Base-by-base conservation (phyloP, 2,888 invertebrate species). In the Zaprionus bogoriensis region DNA sequence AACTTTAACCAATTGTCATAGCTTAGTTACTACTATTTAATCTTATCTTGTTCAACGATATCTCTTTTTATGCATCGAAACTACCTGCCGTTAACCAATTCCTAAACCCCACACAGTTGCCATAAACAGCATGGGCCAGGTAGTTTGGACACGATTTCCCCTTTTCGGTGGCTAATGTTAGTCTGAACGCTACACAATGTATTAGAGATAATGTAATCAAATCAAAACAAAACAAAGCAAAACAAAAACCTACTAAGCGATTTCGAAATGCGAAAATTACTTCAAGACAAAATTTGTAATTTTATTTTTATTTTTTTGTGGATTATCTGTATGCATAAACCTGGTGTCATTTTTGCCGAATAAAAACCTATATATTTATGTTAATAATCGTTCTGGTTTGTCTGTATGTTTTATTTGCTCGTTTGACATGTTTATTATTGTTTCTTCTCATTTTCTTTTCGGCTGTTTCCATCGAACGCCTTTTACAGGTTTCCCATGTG, bases 401-500 rank as follows among this genome's bases (percentile, higher is more conserved):
- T 19, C 30, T 62, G 30, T 27, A 64, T 66, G 59, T 58, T 66
- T 64, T 44, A 47, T 46, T 44, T 50, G 48, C 17, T 1, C n/a
- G 22, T 58, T 62, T 27, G 30, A 28, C 48, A 45, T 69, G 59
- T 48, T 57, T 63, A 50, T 67, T 41, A 50, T 67, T 48, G 55
- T 47, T 67, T 57, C 57, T 60, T 45, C 50, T 45, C 67, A 60
- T 60, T 45, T 52, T 45, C 67, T 61, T 74, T 81, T 70, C 75
- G 51, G 71, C 60, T 59, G 64, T 64, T 76, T 39, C 44, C 22
- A 60, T 54, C 51, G 44, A 80, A 79, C 81, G 51, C 74, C 78
- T 74, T 77, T 87, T 87, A 59, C 88, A 90, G 90, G 88, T 72
- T 90, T 89, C 73, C 90, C 89, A 27, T 90, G 90, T 83, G 87